phyloP scores from a whole-genome alignment of 2,797 vertebrate species.

The Brotogeris chrysoptera region DNA sequence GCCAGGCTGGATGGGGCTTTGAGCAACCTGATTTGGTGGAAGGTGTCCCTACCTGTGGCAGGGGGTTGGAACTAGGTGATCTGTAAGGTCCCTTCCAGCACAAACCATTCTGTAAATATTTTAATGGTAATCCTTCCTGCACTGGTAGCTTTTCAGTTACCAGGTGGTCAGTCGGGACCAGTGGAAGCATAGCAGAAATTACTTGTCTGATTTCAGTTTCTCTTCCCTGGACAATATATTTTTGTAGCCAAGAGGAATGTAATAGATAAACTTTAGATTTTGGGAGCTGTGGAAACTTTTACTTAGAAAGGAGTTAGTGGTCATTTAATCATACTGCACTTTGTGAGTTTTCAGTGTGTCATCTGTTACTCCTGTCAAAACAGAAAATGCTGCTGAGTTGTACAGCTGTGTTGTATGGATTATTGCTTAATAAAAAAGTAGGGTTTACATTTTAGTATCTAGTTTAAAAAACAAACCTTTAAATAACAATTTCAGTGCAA shows the following conservation, averaged over 20 bases:
- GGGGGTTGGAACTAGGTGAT: not conserved
- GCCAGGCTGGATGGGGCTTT: not conserved
- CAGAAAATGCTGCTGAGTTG: not conserved
- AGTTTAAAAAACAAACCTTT: not conserved
- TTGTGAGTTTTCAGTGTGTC: not conserved
- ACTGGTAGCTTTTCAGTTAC: not conserved
- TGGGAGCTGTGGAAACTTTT: not conserved
- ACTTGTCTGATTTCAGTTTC: not conserved
- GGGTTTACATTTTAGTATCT: not conserved
- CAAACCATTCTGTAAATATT: not conserved
- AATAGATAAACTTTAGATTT: not conserved
- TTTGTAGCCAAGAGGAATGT: not conserved
- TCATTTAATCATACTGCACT: not conserved
- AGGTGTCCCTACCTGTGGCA: not conserved
- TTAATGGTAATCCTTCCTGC: not conserved
- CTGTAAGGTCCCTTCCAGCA: not conserved
- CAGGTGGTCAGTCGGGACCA: not conserved
- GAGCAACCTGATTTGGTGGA: not conserved
- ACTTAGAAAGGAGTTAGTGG: not conserved
- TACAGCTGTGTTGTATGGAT: not conserved
- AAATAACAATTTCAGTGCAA: not conserved
- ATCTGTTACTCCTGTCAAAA: not conserved
- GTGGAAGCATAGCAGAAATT: not conserved
- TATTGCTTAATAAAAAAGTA: not conserved
- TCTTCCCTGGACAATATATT: not conserved